These are phyloP conservation scores for Istiophorus platypterus DNA, from an alignment of 2,113 vertebrate genomes.

Conservation along the genomic window DNA sequence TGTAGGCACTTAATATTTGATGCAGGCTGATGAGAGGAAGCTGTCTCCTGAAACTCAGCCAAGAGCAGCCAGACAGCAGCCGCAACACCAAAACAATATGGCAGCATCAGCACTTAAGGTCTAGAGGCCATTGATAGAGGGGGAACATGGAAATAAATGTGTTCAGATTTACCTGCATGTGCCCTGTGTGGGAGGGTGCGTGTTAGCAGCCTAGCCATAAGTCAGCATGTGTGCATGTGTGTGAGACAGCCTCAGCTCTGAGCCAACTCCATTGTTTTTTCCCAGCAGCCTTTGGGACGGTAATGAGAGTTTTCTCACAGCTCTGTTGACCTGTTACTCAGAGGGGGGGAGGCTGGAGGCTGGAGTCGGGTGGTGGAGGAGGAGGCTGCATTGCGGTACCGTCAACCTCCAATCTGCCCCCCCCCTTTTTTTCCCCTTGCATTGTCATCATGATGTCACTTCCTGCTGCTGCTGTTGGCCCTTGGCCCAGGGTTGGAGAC, in stretches of 20 bases:
- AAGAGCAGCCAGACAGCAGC: background rate
- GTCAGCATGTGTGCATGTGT: background rate
- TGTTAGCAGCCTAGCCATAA: constrained; percentile 23
- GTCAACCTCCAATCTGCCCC: constrained; percentile 59
- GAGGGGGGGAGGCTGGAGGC: too few species aligned
- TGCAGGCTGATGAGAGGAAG: background rate
- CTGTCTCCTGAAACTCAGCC: constrained; percentile 19
- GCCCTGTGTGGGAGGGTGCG: background rate
- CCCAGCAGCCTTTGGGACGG: constrained; percentile 52
- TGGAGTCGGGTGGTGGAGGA: constrained; percentile 15
- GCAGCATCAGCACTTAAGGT: background rate
- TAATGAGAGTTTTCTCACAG: constrained; percentile 67
- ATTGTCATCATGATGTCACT: constrained; percentile 66
- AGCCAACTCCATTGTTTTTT: constrained; percentile 31
- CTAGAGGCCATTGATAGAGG: background rate
- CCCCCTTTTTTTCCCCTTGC: constrained; percentile 36
- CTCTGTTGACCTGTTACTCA: constrained; percentile 59
- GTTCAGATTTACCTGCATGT: background rate
- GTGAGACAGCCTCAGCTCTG: constrained; percentile 15
- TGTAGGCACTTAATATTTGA: constrained; percentile 14
- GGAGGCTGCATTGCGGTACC: constrained; percentile 67
- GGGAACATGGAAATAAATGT: background rate
- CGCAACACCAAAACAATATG: background rate
- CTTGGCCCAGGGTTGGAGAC: constrained; percentile 22
- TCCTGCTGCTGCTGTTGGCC: constrained; percentile 51